Conservation (phyloP, 2,113 vertebrate genomes). For the Hippocampus mohnikei region DNA sequence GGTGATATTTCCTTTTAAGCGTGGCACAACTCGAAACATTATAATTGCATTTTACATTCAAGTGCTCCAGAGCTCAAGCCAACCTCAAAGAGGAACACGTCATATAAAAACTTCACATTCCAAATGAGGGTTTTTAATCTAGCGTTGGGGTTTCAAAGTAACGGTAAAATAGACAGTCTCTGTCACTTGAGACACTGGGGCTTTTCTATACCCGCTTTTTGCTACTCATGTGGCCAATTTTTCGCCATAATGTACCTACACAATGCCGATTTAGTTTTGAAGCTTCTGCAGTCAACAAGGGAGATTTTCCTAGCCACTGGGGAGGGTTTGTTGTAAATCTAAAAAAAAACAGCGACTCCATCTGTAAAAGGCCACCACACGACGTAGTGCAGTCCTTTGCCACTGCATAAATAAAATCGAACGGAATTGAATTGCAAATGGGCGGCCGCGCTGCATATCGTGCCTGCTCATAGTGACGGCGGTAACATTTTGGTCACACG, state of each 20-base stretch:
- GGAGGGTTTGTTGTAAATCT: background rate
- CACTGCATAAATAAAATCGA: slow-evolving; percentile 1
- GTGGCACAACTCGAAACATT: too few relatives aligned
- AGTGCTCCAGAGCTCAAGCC: too few relatives aligned
- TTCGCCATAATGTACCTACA: slow-evolving; percentile 6
- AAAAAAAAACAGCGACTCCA: background rate
- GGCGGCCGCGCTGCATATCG: background rate
- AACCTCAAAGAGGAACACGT: too few relatives aligned
- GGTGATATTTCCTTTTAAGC: too few relatives aligned
- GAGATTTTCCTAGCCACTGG: slow-evolving; percentile 1
- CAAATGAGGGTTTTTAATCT: too few relatives aligned
- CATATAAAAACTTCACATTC: too few relatives aligned
- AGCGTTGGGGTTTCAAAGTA: too few relatives aligned
- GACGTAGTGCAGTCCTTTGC: background rate
- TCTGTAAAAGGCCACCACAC: background rate
- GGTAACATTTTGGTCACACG: background rate
- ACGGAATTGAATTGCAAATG: slow-evolving; percentile 3
- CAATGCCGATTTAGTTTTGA: slow-evolving; percentile 12
- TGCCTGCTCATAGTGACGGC: background rate
- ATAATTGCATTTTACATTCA: too few relatives aligned
- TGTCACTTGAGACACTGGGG: background rate
- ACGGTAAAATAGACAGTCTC: too few relatives aligned
- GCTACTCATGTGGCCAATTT: background rate
- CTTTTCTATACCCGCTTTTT: background rate
- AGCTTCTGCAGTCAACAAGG: slow-evolving; percentile 7